These are phyloP conservation scores for Chironomus riparius DNA, from an alignment of 2,888 invertebrate species.

Conservation along the genomic window DNA sequence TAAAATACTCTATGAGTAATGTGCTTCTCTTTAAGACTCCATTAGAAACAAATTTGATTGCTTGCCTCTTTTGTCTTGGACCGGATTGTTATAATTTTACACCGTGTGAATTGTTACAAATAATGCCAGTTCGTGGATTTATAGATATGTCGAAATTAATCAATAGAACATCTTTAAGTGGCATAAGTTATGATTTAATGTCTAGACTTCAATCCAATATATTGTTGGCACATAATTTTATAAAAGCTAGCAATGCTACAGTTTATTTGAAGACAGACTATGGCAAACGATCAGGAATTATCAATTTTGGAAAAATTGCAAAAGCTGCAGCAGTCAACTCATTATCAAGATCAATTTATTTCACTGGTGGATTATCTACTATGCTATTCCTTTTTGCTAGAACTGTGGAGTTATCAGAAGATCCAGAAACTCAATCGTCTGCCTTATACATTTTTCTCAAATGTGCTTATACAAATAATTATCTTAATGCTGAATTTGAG, in stretches of 20 bases:
- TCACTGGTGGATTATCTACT: constrained; percentile 53
- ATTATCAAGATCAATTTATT: constrained; percentile 37
- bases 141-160: constrained; percentile 35
- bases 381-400: constrained; percentile 60
- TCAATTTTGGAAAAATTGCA: constrained; percentile 36
- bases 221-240: constrained; percentile 52
- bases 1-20: constrained; percentile 36
- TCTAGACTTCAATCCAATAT: background rate
- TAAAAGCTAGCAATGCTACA: constrained; percentile 49
- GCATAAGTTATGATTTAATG: constrained; percentile 31
- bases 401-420: constrained; percentile 56
- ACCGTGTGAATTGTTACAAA: constrained; percentile 37
- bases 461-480: constrained; percentile 50
- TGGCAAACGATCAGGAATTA: constrained; percentile 35
- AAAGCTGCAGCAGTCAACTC: constrained; percentile 35
- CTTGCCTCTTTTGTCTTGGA: constrained; percentile 41
- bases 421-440: constrained; percentile 51
- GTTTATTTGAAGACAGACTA: constrained; percentile 32
- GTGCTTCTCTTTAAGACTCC: constrained; percentile 38
- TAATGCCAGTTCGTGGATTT: constrained; percentile 39
- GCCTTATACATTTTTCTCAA: constrained; percentile 53
- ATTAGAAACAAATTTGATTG: constrained; percentile 36
- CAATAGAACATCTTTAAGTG: constrained; percentile 32
- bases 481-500: constrained; percentile 52
- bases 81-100: constrained; percentile 40